A percentile compares a stretch with the other conserved stretches of the same genome.
phyloP scores from a whole-genome alignment of 37 sponge, comb jelly and placozoan species.

The Spongilla lacustris region DNA sequence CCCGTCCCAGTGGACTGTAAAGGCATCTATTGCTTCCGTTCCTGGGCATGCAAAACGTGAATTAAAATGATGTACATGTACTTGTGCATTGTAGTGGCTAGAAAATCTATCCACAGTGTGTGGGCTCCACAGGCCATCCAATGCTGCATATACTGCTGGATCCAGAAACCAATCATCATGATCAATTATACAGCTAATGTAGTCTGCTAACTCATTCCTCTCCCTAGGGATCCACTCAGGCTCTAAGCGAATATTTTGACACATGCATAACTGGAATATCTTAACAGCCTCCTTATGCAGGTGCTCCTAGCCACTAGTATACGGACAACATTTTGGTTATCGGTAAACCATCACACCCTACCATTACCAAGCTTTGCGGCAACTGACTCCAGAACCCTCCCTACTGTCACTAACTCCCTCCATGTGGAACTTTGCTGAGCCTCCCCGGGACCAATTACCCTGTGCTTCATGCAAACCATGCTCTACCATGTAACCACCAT shows the following conservation, averaged over 20 bases:
- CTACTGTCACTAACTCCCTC: conserved; percentile 32
- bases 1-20: conserved; percentile 29
- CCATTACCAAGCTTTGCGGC: not conserved
- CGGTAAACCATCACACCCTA: conserved; percentile 25
- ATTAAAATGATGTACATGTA: conserved; percentile 5
- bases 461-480: not conserved
- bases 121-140: conserved; percentile 43
- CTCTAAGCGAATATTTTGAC: not conserved
- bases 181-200: conserved; percentile 12
- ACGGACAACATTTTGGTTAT: conserved; percentile 43
- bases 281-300: conserved; percentile 4
- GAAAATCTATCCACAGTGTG: conserved; percentile 55
- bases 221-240: conserved; percentile 41
- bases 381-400: conserved; percentile 11
- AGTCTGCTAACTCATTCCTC: conserved; percentile 22
- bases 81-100: conserved; percentile 9
- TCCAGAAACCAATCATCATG: conserved; percentile 34
- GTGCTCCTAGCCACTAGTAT: conserved; percentile 1
- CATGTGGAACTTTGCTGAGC: conserved; percentile 18
- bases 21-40: conserved; percentile 45
- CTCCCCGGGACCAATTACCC: conserved; percentile 19
- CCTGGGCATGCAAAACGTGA: conserved; percentile 18
- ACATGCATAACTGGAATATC: not conserved
- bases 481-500: conserved; percentile 30
- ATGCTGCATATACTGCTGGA: conserved; percentile 13